Evolutionary conservation across 2,113 vertebrate species (phyloP).

Genomic region (Pelvicachromis taeniatus): DNA sequence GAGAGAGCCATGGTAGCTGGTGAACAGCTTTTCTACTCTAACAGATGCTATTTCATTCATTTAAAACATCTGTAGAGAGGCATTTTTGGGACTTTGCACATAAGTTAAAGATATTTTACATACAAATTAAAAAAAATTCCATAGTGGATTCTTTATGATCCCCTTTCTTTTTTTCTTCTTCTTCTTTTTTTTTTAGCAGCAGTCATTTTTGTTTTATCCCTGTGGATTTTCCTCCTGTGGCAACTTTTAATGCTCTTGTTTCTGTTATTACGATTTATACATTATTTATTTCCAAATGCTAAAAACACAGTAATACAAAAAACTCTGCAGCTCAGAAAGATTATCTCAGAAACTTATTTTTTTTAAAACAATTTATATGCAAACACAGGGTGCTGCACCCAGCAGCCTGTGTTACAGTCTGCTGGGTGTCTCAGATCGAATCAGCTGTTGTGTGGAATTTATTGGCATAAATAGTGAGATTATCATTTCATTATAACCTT

Average conservation of each 20-base stretch:
- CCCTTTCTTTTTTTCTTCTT: neutral
- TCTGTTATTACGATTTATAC: neutral
- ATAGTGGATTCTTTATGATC: neutral
- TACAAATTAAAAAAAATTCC: neutral
- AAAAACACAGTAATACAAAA: neutral
- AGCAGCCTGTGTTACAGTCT: neutral
- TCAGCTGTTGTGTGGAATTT: neutral
- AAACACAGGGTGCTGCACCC: neutral
- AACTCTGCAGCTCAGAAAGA: neutral
- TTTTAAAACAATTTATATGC: neutral
- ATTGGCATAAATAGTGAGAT: neutral
- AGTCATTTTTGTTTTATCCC: neutral
- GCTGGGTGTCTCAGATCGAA: neutral
- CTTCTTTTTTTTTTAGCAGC: neutral
- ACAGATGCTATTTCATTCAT: neutral
- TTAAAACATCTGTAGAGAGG: neutral
- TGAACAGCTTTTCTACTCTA: neutral
- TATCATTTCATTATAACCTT: neutral
- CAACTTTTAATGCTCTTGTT: neutral
- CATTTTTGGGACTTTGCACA: neutral
- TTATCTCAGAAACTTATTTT: neutral
- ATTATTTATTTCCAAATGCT: neutral
- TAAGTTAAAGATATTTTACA: neutral
- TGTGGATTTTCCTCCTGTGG: neutral
- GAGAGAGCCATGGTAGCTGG: neutral